Percentiles rank a stretch among this genome's conserved stretches.
phyloP scores from a whole-genome alignment of 2,113 vertebrate genomes.

The Chaenogobius annularis region DNA sequence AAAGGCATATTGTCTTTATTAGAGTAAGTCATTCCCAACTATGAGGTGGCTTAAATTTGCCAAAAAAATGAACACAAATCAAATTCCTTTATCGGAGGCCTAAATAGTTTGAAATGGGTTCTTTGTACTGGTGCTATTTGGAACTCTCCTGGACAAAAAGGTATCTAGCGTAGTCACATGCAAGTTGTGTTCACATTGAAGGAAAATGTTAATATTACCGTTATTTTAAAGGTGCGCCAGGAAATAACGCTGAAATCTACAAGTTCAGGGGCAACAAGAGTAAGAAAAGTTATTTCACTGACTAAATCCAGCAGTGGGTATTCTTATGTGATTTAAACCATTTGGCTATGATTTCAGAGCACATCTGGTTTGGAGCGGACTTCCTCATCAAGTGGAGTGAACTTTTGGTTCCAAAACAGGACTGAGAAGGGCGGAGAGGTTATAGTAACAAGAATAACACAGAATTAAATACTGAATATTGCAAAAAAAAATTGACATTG shows the following conservation, averaged over 20 bases:
- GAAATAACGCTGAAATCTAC: slow-evolving; percentile 13
- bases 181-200: background rate
- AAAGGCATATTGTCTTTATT: too few species aligned
- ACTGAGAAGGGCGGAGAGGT: slow-evolving; percentile 37
- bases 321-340: background rate
- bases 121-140: slow-evolving; percentile 82
- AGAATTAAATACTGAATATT: background rate
- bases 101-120: slow-evolving; percentile 43
- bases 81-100: too few species aligned
- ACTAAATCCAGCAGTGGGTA: background rate
- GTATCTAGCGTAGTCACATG: slow-evolving; percentile 38
- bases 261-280: slow-evolving; percentile 14
- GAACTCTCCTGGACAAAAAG: slow-evolving; percentile 78
- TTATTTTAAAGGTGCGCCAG: slow-evolving; percentile 40
- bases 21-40: too few species aligned
- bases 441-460: background rate
- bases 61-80: too few species aligned
- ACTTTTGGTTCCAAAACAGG: slow-evolving; percentile 7
- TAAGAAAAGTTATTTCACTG: slow-evolving; percentile 15
- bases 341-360: slow-evolving; percentile 34
- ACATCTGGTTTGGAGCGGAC: slow-evolving; percentile 28
- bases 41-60: too few species aligned
- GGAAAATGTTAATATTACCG: background rate
- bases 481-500: background rate
- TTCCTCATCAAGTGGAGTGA: slow-evolving; percentile 33